Conservation (phyloP, 2,113 vertebrate species). For the Tichodroma muraria region DNA sequence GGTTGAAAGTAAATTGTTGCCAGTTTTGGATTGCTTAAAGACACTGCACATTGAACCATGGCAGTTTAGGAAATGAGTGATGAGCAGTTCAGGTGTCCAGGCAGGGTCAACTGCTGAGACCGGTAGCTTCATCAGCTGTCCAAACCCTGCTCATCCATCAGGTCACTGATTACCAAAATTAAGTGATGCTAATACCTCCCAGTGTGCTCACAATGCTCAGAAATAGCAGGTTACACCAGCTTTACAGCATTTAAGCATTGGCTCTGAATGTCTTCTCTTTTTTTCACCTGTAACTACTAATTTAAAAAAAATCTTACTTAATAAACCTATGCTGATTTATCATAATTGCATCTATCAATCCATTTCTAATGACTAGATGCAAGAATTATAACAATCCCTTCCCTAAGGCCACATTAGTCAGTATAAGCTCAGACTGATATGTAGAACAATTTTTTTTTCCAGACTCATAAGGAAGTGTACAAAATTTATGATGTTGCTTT, state of each 20-base stretch:
- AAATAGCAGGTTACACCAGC: background rate
- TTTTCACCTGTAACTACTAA: background rate
- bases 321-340: constrained; percentile 63
- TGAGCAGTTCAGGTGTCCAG: background rate
- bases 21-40: background rate
- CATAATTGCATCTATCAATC: constrained; percentile 56
- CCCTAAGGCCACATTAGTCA: constrained; percentile 64
- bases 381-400: constrained; percentile 62
- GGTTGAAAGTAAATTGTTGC: background rate
- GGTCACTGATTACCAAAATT: background rate
- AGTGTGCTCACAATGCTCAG: background rate
- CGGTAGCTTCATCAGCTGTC: background rate
- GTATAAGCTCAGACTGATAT: constrained; percentile 53
- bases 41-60: background rate
- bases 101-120: background rate
- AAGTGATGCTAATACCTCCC: background rate
- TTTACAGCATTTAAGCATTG: background rate
- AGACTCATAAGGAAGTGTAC: constrained; percentile 61
- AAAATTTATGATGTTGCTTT: constrained; percentile 67
- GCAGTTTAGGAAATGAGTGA: background rate
- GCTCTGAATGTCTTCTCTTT: constrained; percentile 16
- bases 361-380: constrained; percentile 50
- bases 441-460: constrained; percentile 5
- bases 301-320: constrained; percentile 23
- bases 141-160: background rate